These are phyloP conservation scores for Hippoglossus hippoglossus DNA, from an alignment of 2,797 vertebrate genomes.

Conservation along the genomic window DNA sequence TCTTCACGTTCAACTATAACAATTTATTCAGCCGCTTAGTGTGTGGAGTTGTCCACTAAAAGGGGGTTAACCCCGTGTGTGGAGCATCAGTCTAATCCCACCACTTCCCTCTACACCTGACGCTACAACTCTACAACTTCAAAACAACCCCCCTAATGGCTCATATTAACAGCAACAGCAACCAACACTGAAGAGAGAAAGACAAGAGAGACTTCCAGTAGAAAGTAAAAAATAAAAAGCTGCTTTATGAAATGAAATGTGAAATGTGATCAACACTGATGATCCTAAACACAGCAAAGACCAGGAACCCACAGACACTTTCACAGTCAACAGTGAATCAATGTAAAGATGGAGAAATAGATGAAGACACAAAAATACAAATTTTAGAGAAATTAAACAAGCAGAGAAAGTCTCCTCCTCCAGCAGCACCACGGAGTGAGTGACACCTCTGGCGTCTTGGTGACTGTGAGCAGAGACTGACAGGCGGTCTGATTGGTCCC, in stretches of 20 bases:
- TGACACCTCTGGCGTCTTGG: constrained; percentile 47
- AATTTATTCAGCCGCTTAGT: too few species aligned
- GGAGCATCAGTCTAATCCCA: too few species aligned
- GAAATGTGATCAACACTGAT: constrained; percentile 31
- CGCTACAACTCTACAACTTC: too few species aligned
- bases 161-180: constrained; percentile 2
- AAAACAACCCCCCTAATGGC: too few species aligned
- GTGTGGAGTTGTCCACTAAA: too few species aligned
- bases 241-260: neutral
- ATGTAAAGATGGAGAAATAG: constrained; percentile 9
- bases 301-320: constrained; percentile 6
- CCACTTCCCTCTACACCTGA: too few species aligned
- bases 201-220: constrained; percentile 13
- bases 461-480: constrained; percentile 74
- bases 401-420: constrained; percentile 16
- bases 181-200: constrained; percentile 6
- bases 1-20: too few species aligned
- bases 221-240: constrained; percentile 38
- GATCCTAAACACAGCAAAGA: constrained; percentile 19
- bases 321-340: constrained; percentile 23
- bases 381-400: constrained; percentile 43
- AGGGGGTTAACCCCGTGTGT: too few species aligned
- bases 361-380: constrained; percentile 18
- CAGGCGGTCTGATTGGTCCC: constrained; percentile 79
- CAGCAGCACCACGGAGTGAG: constrained; percentile 12